Percentiles rank a stretch among this genome's conserved stretches.
These are phyloP conservation scores for Heliothis peltigera DNA, from an alignment of 2,888 invertebrate species.

Conservation along the genomic window DNA sequence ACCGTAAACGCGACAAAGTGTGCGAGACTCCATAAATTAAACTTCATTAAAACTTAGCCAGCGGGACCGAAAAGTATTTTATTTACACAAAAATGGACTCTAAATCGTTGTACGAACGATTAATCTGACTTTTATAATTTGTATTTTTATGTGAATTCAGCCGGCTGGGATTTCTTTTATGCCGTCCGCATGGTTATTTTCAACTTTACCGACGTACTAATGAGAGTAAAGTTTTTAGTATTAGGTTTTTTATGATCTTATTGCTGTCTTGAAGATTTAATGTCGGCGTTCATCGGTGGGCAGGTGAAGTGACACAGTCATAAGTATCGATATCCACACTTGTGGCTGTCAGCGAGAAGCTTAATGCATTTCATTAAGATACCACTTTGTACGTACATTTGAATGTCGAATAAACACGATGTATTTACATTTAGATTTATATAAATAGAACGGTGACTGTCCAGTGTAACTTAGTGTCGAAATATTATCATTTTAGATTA, in stretches of 20 bases:
- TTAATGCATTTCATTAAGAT: constrained; percentile 68
- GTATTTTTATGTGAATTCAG: constrained; percentile 73
- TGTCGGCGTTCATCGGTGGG: constrained; percentile 54
- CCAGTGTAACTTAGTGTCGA: constrained; percentile 10
- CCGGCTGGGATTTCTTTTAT: constrained; percentile 73
- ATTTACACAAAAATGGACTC: constrained; percentile 75
- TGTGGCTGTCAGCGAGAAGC: constrained; percentile 65
- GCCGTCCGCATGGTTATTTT: constrained; percentile 71
- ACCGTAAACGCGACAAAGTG: constrained; percentile 83
- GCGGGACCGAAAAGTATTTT: constrained; percentile 67
- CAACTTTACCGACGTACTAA: constrained; percentile 70
- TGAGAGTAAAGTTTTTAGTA: constrained; percentile 68
- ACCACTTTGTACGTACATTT: constrained; percentile 51
- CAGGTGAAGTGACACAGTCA: constrained; percentile 61
- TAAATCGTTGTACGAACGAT: constrained; percentile 67
- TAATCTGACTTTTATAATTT: constrained; percentile 67
- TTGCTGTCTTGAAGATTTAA: constrained; percentile 63
- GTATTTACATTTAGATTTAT: constrained; percentile 53
- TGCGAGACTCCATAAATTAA: constrained; percentile 80
- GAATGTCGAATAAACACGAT: constrained; percentile 47
- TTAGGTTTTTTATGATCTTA: constrained; percentile 54
- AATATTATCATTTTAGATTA: constrained; percentile 40
- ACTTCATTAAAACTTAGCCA: constrained; percentile 83
- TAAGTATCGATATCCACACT: constrained; percentile 67
- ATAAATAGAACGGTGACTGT: constrained; percentile 57